Conservation (phyloP, 1,140 invertebrate genomes). For the Lucilia sericata region DNA sequence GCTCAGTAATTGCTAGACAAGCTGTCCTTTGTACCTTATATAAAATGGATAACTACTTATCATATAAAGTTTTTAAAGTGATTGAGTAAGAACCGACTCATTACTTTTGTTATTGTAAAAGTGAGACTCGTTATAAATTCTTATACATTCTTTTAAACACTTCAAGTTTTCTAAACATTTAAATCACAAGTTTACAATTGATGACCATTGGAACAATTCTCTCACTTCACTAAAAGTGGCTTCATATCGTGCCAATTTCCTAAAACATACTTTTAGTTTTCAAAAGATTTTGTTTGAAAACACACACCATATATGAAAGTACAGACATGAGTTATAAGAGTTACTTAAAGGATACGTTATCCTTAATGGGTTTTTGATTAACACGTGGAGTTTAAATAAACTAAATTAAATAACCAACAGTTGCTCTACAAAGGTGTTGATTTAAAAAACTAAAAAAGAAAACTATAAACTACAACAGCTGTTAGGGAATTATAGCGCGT, state of each 20-base stretch:
- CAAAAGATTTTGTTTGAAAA: background rate
- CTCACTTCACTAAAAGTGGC: background rate
- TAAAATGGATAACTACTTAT: too few relatives aligned
- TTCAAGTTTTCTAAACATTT: background rate
- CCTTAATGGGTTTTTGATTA: background rate
- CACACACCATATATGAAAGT: background rate
- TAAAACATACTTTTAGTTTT: background rate
- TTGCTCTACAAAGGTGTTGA: background rate
- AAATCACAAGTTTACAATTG: background rate
- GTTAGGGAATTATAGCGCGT: background rate
- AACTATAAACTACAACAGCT: background rate
- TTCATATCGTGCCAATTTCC: background rate
- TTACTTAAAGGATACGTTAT: background rate
- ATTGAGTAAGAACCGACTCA: too few relatives aligned
- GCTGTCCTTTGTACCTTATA: too few relatives aligned
- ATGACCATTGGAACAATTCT: background rate
- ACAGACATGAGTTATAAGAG: background rate
- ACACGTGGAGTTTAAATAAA: background rate
- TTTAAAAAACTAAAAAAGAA: background rate
- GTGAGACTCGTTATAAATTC: too few relatives aligned
- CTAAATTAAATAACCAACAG: background rate
- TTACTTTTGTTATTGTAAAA: too few relatives aligned
- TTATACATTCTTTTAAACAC: too few relatives aligned
- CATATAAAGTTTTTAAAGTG: too few relatives aligned
- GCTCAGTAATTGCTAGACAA: too few relatives aligned